These are phyloP conservation scores for Lordiphosa mommai DNA, from an alignment of 1,140 invertebrate genomes.

Conservation along the genomic window DNA sequence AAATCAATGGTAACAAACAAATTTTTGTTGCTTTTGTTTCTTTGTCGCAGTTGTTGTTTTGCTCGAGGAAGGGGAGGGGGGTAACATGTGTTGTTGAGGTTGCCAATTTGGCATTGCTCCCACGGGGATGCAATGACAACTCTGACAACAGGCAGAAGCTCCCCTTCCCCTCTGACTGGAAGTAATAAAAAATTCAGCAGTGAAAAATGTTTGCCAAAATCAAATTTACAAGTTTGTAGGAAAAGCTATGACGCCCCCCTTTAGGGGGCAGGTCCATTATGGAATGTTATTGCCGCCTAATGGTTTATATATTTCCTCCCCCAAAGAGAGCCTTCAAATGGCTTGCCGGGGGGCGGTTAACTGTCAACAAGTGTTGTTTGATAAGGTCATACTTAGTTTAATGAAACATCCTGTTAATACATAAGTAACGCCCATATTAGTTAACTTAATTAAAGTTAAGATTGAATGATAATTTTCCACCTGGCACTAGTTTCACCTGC, in stretches of 20 bases:
- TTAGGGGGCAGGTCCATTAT: conserved; percentile 39
- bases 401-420: no score
- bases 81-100: conserved; percentile 49
- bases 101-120: conserved; percentile 47
- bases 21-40: conserved; percentile 29
- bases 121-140: conserved; percentile 68
- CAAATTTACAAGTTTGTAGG: conserved; percentile 69
- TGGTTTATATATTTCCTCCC: conserved; percentile 17
- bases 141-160: conserved; percentile 41
- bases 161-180: conserved; percentile 1
- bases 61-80: conserved; percentile 4
- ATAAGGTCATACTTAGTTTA: no score
- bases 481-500: conserved; percentile 15
- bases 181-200: conserved; percentile 38
- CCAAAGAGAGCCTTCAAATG: no score
- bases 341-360: no score
- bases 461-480: conserved; percentile 18
- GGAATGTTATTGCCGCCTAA: conserved; percentile 59
- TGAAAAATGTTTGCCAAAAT: conserved; percentile 61
- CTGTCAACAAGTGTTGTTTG: no score
- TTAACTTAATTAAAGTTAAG: no score
- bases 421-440: no score
- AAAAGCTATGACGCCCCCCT: no score
- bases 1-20: conserved; percentile 67
- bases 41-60: conserved; percentile 10